These are phyloP conservation scores for Pollenia griseotomentosa DNA, from an alignment of 2,888 invertebrate species.

Conservation along the genomic window DNA sequence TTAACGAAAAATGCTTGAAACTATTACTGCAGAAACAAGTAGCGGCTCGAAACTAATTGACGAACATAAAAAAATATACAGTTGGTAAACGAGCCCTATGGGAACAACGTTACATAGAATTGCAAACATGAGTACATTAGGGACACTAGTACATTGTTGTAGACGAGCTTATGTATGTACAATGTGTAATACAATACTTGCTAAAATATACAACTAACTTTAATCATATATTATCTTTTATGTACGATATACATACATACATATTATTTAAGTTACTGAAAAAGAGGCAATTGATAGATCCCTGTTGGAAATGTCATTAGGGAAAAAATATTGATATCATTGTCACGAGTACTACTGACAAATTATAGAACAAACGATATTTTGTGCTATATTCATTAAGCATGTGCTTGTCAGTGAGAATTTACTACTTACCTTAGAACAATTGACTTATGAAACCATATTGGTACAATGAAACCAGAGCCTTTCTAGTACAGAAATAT, in stretches of 20 bases:
- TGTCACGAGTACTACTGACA: no score
- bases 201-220: neutral
- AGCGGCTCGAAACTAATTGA: conserved; percentile 41
- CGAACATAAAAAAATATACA: conserved; percentile 6
- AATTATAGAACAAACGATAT: no score
- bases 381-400: no score
- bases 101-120: conserved; percentile 17
- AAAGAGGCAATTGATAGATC: no score
- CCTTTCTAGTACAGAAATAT: no score
- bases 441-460: no score
- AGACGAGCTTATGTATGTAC: neutral
- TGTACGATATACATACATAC: neutral
- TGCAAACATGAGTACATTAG: conserved; percentile 41
- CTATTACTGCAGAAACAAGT: conserved; percentile 5
- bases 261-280: neutral
- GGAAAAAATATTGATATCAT: no score
- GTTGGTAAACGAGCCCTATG: conserved; percentile 42
- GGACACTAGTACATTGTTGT: conserved; percentile 30
- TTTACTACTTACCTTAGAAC: no score
- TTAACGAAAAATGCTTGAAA: conserved; percentile 16
- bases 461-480: no score
- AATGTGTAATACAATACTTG: conserved; percentile 46
- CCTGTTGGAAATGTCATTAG: no score
- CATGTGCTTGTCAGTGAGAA: no score
- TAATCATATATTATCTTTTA: conserved; percentile 18